Base-by-base conservation (phyloP, 2,113 vertebrate genomes). In the Telmatochromis brachygnathus region DNA sequence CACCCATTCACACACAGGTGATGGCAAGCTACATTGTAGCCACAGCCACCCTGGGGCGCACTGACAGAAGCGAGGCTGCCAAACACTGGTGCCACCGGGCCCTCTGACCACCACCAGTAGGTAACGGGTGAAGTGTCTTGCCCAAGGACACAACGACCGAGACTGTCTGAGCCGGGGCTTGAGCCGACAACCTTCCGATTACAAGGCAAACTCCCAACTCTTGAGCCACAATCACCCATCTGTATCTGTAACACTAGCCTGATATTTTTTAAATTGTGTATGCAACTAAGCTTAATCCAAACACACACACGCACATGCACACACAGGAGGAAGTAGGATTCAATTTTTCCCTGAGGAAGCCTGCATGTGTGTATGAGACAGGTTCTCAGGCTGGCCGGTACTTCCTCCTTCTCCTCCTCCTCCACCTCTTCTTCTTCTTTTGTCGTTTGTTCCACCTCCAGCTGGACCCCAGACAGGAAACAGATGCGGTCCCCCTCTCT, bases 381-480 rank as follows among this genome's bases (percentile, higher is more conserved):
- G 92, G 91, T 94, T 94, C 92, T 94, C 92, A 94, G 93, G 92
- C 88, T 15, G 51, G 68, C 81, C 58, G 12, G 19, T 93, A 92
- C 93, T 95, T 95, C 94, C 92, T 94, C 90, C 91, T 87, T 56
- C 62, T 90, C 84, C 73, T 84, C 54, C 62, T 68, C 80, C 47
- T 87, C 83, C 42, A 86, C 86, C 75, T 92, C 83, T 37, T 84
- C 86, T 87, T 92, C 91, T 92, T 85, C 92, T 93, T 91, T 90
- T 87, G 88, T 91, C 85, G 26, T 95, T 96, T 96, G 94, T 96
- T 96, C 95, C 91, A 88, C 86, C 85, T 94, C 94, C 95, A 96
- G 93, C 93, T 95, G 95, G 94, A 89, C 79, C 84, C 84, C 92
- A 92, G 91, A 93, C 92, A 94, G 95, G 95, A 96, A 96, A 95